These are phyloP conservation scores for Tetropium fuscum DNA, from an alignment of 2,888 invertebrate genomes.

Conservation along the genomic window DNA sequence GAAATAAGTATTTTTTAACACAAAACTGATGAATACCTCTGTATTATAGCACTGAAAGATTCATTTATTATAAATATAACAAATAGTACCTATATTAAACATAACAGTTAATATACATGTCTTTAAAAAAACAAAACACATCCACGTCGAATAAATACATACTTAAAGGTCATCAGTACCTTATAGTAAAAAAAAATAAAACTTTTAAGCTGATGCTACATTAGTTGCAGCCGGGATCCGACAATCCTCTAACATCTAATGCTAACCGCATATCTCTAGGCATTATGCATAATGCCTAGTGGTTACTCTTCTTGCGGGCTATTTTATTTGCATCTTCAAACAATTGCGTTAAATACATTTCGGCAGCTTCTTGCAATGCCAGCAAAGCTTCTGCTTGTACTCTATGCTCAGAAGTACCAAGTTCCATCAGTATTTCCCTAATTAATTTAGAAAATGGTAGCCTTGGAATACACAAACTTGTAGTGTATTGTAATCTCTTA, in stretches of 20 bases:
- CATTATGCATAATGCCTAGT: no score
- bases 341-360: conserved; percentile 67
- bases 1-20: no score
- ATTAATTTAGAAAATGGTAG: conserved; percentile 65
- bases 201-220: no score
- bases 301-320: conserved; percentile 66
- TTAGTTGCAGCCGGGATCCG: conserved; percentile 21
- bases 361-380: conserved; percentile 68
- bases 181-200: no score
- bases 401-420: conserved; percentile 41
- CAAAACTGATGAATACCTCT: no score
- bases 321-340: conserved; percentile 67
- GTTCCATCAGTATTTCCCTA: conserved; percentile 61
- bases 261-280: conserved; percentile 66
- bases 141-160: no score
- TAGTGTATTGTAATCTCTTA: conserved; percentile 51
- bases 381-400: conserved; percentile 63
- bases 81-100: no score
- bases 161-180: no score
- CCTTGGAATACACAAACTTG: conserved; percentile 63
- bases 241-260: conserved; percentile 60
- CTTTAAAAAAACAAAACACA: no score
- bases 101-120: no score
- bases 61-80: no score
- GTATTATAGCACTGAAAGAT: no score